Conservation (phyloP, 2,797 vertebrate species). For the Champsocephalus gunnari region DNA sequence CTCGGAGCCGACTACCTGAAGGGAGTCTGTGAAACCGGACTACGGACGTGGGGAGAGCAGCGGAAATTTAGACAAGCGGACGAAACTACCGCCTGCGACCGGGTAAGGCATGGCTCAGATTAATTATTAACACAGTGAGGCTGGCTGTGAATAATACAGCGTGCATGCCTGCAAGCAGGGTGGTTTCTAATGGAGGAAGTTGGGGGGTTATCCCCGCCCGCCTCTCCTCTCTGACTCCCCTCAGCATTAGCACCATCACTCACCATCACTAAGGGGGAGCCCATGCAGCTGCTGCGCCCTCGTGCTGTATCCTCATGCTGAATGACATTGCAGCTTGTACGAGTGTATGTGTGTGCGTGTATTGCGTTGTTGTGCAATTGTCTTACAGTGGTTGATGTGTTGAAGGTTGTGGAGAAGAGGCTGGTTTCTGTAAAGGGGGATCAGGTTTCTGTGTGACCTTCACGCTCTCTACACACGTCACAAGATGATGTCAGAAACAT, state of each 20-base stretch:
- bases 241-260: conserved; percentile 68
- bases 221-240: conserved; percentile 47
- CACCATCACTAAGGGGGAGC: conserved; percentile 45
- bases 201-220: conserved; percentile 38
- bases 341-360: background rate
- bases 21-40: conserved; percentile 84
- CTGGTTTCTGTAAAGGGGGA: background rate
- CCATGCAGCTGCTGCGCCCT: conserved; percentile 41
- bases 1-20: conserved; percentile 88
- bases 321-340: conserved; percentile 66
- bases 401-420: background rate
- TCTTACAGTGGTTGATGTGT: background rate
- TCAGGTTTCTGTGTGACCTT: conserved; percentile 68
- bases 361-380: conserved; percentile 38
- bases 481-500: conserved; percentile 47
- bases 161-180: conserved; percentile 18
- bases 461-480: conserved; percentile 44
- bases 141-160: conserved; percentile 53
- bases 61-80: conserved; percentile 77
- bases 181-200: conserved; percentile 50
- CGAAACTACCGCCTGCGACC: conserved; percentile 85
- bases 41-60: conserved; percentile 84
- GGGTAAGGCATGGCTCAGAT: conserved; percentile 74
- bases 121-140: conserved; percentile 36
- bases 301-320: conserved; percentile 53